A percentile compares a stretch with the other conserved stretches of the same genome.
Evolutionary conservation across 2,113 vertebrate species (phyloP).

Genomic region (Monarcha castaneiventris): DNA sequence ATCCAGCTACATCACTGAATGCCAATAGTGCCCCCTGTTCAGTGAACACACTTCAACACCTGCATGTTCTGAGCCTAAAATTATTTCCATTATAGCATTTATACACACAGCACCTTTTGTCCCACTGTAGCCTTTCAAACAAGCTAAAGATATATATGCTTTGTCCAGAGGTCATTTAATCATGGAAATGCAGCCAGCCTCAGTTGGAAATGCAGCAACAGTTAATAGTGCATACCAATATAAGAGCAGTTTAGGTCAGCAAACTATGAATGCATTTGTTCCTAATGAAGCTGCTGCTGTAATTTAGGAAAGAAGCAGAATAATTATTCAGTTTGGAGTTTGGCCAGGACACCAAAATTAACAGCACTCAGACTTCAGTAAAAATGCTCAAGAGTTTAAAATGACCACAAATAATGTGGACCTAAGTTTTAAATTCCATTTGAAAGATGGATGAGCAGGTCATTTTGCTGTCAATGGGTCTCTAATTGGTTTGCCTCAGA

Average conservation of each 20-base stretch:
- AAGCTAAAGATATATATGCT: neutral
- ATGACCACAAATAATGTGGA: neutral
- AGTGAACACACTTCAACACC: neutral
- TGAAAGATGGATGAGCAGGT: conserved; percentile 15
- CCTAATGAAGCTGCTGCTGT: neutral
- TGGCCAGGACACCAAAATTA: conserved; percentile 13
- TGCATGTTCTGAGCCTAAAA: neutral
- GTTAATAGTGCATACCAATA: neutral
- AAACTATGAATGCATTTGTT: conserved; percentile 16
- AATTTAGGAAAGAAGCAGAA: conserved; percentile 18
- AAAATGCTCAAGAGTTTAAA: neutral
- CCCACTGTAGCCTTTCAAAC: neutral
- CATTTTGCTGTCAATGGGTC: neutral
- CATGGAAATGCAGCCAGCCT: neutral
- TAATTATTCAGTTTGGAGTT: conserved; percentile 3
- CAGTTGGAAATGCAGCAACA: neutral
- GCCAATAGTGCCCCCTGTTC: neutral
- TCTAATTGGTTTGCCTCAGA: neutral
- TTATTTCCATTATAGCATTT: neutral
- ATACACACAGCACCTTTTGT: neutral
- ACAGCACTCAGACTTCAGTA: neutral
- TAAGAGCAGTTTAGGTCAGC: conserved; percentile 35
- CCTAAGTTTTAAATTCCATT: neutral
- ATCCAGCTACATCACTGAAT: neutral
- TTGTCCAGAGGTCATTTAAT: neutral